Percentiles rank a stretch among this genome's conserved stretches.
These are phyloP conservation scores for Paramormyrops kingsleyae DNA, from an alignment of 2,113 vertebrate species.

Conservation along the genomic window DNA sequence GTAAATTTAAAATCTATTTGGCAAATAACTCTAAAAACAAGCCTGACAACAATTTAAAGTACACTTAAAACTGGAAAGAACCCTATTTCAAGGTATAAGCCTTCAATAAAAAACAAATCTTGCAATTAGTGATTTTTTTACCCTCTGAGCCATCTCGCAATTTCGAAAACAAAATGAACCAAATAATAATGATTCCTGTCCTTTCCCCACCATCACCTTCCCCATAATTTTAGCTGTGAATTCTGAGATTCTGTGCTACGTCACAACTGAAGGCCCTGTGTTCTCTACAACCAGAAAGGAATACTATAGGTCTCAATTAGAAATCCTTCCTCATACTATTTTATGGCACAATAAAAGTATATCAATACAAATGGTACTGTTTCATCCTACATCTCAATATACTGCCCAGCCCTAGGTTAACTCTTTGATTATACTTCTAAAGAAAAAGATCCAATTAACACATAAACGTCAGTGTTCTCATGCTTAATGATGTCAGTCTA, in stretches of 20 bases:
- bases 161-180: background rate
- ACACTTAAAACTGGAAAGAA: background rate
- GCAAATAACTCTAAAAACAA: background rate
- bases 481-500: background rate
- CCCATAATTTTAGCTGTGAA: background rate
- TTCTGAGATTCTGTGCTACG: background rate
- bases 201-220: background rate
- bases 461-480: background rate
- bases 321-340: background rate
- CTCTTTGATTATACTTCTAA: background rate
- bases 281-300: background rate
- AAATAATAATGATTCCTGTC: background rate
- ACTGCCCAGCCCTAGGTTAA: background rate
- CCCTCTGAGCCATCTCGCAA: background rate
- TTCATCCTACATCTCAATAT: background rate
- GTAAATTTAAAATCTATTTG: background rate
- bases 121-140: background rate
- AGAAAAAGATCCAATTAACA: background rate
- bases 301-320: background rate
- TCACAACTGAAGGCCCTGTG: background rate
- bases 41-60: background rate
- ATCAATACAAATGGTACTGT: background rate
- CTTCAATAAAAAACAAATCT: background rate
- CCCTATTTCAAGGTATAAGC: background rate
- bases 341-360: background rate